Conservation (phyloP, 2,113 vertebrate species). For the Sula dactylatra region DNA sequence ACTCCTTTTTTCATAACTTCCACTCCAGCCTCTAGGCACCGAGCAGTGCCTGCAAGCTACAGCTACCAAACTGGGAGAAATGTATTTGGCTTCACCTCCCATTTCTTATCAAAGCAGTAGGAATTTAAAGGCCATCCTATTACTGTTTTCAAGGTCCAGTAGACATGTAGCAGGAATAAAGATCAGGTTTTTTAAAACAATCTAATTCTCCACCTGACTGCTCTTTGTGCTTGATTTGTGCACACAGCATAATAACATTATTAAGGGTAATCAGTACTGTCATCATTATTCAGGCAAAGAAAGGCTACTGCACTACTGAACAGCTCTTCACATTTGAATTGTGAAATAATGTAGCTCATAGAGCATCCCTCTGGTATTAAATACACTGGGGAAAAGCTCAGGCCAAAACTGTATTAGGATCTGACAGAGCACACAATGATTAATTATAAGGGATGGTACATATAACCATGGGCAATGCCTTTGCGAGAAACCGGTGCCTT, state of each 20-base stretch:
- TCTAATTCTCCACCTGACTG: conserved; percentile 52
- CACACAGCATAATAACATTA: conserved; percentile 17
- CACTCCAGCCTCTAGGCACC: neutral
- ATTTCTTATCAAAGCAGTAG: conserved; percentile 9
- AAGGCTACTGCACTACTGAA: neutral
- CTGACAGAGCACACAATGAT: neutral
- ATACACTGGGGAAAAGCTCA: neutral
- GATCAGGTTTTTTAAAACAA: neutral
- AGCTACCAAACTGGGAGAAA: neutral
- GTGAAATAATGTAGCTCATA: neutral
- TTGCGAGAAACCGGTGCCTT: neutral
- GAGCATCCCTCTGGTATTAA: neutral
- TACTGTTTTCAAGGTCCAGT: conserved; percentile 46
- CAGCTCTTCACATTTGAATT: neutral
- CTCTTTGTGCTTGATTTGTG: conserved; percentile 38
- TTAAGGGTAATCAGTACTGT: conserved; percentile 45
- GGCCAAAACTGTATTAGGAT: neutral
- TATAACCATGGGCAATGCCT: neutral
- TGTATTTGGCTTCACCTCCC: neutral
- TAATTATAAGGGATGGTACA: neutral
- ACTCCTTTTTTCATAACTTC: neutral
- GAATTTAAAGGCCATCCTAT: conserved; percentile 35
- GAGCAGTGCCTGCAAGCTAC: neutral
- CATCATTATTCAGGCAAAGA: neutral
- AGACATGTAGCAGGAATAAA: conserved; percentile 12